Evolutionary conservation across 2,888 invertebrate genomes (phyloP).

Genomic region (Podabrus alpinus): DNA sequence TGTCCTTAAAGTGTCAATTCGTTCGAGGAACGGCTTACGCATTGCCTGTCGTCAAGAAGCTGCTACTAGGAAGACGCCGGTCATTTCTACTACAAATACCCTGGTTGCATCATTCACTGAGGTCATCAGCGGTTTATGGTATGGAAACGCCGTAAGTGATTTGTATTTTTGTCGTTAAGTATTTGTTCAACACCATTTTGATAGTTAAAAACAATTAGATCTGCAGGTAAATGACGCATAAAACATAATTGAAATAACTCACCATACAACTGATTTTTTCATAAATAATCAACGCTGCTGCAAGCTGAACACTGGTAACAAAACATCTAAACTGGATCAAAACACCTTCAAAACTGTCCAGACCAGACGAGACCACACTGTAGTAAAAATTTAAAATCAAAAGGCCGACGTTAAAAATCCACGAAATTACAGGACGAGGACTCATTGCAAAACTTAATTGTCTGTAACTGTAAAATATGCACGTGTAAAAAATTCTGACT

Average conservation of each 20-base stretch:
- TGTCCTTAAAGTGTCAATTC: too few relatives aligned
- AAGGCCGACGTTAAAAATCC: not conserved
- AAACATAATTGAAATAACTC: not conserved
- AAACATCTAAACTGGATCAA: not conserved
- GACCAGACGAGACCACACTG: not conserved
- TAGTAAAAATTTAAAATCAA: not conserved
- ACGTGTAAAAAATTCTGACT: not conserved
- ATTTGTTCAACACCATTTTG: too few relatives aligned
- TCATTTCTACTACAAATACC: too few relatives aligned
- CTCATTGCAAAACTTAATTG: not conserved
- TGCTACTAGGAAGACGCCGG: too few relatives aligned
- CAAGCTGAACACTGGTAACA: not conserved
- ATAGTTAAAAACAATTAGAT: too few relatives aligned
- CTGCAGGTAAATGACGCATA: too few relatives aligned
- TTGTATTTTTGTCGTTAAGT: too few relatives aligned
- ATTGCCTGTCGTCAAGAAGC: too few relatives aligned
- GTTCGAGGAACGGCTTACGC: too few relatives aligned
- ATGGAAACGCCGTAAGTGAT: too few relatives aligned
- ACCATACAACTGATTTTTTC: not conserved
- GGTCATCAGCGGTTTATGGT: too few relatives aligned
- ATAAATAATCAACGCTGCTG: not conserved
- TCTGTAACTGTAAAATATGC: not conserved
- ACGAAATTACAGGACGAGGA: not conserved
- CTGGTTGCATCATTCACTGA: too few relatives aligned
- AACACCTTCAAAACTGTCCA: not conserved